Base-by-base conservation (phyloP, 2,113 vertebrate species). In the Thamnaconus septentrionalis region DNA sequence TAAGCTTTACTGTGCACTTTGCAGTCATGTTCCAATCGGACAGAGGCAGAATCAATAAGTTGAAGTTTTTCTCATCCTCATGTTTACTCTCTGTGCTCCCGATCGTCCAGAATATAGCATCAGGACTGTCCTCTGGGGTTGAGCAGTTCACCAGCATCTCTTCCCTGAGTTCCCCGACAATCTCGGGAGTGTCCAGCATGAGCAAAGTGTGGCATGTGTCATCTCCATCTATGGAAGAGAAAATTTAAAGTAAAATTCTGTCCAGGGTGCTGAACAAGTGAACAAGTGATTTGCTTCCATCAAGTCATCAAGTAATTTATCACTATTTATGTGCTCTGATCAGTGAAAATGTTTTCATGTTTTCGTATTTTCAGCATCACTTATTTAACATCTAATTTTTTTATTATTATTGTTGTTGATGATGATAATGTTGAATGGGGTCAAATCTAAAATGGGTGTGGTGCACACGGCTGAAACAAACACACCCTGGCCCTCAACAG, bases 1-100 rank as follows among this genome's bases (percentile, higher is more conserved):
- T 41, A 0, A 42, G 0, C 1, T 3, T 12, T 11, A 79, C 63
- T 51, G 1, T 62, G 58, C 89, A 90, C 9, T 50, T 3, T 1
- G 58, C 58, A 0, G 3, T 39, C 1, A 49, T 4, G 10, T 82
- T 11, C 80, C 79, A 90, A 46, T 83, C 48, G 6, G 8, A 47
- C 8, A 81, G 6, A 3, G 5, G 0, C 8, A 72, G 0, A 5
- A 0, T 0, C 52, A 0, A 10, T 6, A 0, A 0, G 6, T 7
- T 0, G 9, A 4, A 40, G 4, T 1, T 3, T 0, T 0, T 0
- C 0, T 4, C 0, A 0, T 3, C 0, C 4, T 39, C 3, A 0
- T 4, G 0, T 0, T 4, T 0, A 11, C 2, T 0, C 1, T 2
- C 0, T 52, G 6, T 0, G 4, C 31, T 3, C 49, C 53, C 54